Evolutionary conservation across 1,140 invertebrate genomes (phyloP), one percentile per base, ranked within the genome.

Genomic region (Drosophila neocordata): DNA sequence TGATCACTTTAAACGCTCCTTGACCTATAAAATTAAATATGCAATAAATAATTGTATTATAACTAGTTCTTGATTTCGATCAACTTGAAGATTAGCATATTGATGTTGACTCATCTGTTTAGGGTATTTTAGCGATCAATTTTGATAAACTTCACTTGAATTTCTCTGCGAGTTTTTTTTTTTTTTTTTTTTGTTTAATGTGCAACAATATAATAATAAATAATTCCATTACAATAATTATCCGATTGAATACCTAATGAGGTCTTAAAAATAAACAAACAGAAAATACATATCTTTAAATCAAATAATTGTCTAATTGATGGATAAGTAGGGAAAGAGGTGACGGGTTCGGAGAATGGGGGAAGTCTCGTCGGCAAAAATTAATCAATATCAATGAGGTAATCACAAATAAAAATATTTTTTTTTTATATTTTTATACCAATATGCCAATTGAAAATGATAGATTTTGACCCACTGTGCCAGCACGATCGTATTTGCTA

Each of bases 211-310:
- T 81, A 63, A 81, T 87, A 82, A 82, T 85, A 75, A 85, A 87
- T 75, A 87, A 81, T 76, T 78, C 66, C 71, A 85, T 87, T 85
- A 78, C 82, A 87, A 85, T 85, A 78, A 87, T 87, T 82, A 87
- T 48, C 64, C 68, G 69, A 87, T 48, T 78, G 81, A 73, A 81
- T 67, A 73, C 55, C 53, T 85, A 85, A 81, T 85, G 73, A 66
- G 77, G 70, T 34, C 41, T 44, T 51, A 24, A 56, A 59, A 22
- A 9, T 44, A 62, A 62, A 38, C 27, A 71, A 70, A 48, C n/a
- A 61, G 12, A 8, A 12, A 64, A 53, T 44, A 9, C 1, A 53
- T 74, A 73, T 41, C 18, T 52, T 57, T 0, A 31, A 66, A 38
- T 73, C 27, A 66, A 60, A 74, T 56, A 67, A 73, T 67, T 9